These are phyloP conservation scores for Vulpes vulpes DNA, from an alignment of 2,113 vertebrate genomes.

Conservation along the genomic window DNA sequence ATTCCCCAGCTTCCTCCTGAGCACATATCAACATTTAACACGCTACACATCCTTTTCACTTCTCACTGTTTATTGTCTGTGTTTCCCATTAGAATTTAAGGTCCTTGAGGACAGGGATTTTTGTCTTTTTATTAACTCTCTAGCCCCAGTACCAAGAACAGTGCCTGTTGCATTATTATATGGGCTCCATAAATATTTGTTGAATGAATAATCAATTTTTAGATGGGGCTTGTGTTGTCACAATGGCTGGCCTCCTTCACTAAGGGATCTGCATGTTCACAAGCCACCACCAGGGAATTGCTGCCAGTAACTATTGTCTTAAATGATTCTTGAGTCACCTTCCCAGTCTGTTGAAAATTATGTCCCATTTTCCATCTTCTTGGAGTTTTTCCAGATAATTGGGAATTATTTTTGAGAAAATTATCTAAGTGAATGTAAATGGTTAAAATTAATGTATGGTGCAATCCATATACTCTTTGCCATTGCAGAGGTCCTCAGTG, in stretches of 20 bases:
- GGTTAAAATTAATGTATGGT: background rate
- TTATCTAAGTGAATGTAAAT: background rate
- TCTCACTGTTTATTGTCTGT: background rate
- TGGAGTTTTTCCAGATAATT: background rate
- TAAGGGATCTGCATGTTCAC: background rate
- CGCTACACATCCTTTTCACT: background rate
- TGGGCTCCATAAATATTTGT: background rate
- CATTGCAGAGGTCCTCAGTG: background rate
- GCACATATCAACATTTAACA: background rate
- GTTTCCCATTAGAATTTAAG: background rate
- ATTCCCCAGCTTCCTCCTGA: background rate
- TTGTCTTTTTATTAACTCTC: background rate
- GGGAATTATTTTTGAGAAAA: constrained; percentile 5
- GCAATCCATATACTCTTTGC: background rate
- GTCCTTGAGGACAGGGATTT: background rate
- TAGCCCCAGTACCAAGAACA: background rate
- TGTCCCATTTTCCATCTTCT: background rate
- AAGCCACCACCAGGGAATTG: background rate
- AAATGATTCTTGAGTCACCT: background rate
- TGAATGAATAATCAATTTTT: background rate
- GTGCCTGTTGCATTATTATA: background rate
- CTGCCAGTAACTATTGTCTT: background rate
- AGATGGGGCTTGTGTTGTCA: background rate
- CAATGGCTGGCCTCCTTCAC: background rate
- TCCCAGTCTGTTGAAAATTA: background rate